These are phyloP conservation scores for Mycogona germanica DNA, from an alignment of 2,888 invertebrate genomes.

Conservation along the genomic window DNA sequence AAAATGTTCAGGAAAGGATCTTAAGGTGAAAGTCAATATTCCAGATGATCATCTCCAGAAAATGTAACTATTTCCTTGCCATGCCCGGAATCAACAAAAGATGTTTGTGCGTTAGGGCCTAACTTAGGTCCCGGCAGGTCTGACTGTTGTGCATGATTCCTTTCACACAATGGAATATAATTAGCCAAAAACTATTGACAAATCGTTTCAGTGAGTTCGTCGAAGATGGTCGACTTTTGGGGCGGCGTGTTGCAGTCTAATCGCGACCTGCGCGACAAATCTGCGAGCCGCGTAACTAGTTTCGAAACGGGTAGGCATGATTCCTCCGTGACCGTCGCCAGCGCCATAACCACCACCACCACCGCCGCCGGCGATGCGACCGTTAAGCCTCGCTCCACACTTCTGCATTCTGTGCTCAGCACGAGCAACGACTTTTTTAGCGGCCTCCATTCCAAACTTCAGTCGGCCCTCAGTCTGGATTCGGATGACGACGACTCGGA, in stretches of 20 bases:
- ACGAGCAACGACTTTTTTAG: constrained; percentile 41
- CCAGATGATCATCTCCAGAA: too few relatives aligned
- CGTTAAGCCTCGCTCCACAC: constrained; percentile 27
- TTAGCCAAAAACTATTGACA: too few relatives aligned
- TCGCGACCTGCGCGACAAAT: neutral
- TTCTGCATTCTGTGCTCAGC: constrained; percentile 39
- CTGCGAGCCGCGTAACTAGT: constrained; percentile 12
- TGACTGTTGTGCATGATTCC: too few relatives aligned
- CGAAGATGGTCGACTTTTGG: constrained; percentile 21
- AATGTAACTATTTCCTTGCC: too few relatives aligned
- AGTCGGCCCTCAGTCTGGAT: constrained; percentile 26
- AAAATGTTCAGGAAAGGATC: too few relatives aligned
- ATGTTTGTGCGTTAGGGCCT: too few relatives aligned
- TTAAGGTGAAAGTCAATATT: too few relatives aligned
- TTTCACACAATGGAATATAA: too few relatives aligned
- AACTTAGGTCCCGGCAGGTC: too few relatives aligned
- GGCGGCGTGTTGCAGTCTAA: constrained; percentile 18
- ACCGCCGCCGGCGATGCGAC: neutral
- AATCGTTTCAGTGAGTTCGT: too few relatives aligned
- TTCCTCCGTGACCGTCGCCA: neutral
- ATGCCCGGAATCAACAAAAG: too few relatives aligned
- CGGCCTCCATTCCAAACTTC: constrained; percentile 30
- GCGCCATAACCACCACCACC: neutral
- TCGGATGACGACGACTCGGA: constrained; percentile 7
- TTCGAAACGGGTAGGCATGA: neutral